phyloP scores from a whole-genome alignment of 2,888 invertebrate genomes.

The Argynnis bischoffii region DNA sequence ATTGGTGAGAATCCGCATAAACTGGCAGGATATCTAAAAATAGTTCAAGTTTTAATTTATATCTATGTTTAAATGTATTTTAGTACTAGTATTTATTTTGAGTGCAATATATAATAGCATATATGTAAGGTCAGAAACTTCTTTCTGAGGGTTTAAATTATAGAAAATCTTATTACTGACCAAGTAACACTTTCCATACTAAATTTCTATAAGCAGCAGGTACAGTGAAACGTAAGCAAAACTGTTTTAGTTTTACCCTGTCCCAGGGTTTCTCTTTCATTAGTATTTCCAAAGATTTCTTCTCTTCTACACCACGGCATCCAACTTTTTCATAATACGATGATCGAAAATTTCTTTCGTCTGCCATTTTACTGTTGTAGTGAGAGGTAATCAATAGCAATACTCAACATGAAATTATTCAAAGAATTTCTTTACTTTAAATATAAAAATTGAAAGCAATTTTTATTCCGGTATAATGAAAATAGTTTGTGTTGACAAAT shows the following conservation, averaged over 20 bases:
- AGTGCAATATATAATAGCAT: too few relatives aligned
- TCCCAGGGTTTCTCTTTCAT: constrained; percentile 93
- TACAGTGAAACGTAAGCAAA: constrained; percentile 92
- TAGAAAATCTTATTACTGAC: constrained; percentile 60
- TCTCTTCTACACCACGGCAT: constrained; percentile 94
- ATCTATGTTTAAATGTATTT: too few relatives aligned
- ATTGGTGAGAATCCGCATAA: constrained; percentile 88
- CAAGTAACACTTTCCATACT: constrained; percentile 93
- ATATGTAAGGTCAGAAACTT: too few relatives aligned
- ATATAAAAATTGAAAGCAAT: background rate
- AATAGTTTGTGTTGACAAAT: too few relatives aligned
- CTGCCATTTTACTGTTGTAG: constrained; percentile 66
- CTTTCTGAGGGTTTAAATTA: too few relatives aligned
- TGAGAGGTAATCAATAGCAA: constrained; percentile 25
- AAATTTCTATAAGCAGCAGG: constrained; percentile 90
- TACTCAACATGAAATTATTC: constrained; percentile 5
- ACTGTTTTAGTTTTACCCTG: constrained; percentile 90
- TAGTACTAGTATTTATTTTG: too few relatives aligned
- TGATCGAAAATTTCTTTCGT: constrained; percentile 91
- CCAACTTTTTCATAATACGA: constrained; percentile 94
- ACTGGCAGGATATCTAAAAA: constrained; percentile 88
- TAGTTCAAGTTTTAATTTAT: background rate
- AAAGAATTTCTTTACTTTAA: background rate
- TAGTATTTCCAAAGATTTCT: constrained; percentile 93
- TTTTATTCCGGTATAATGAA: background rate